Evolutionary conservation across 92 coral and sea anemone genomes (phyloP).

Genomic region (Blastomussa wellsi): DNA sequence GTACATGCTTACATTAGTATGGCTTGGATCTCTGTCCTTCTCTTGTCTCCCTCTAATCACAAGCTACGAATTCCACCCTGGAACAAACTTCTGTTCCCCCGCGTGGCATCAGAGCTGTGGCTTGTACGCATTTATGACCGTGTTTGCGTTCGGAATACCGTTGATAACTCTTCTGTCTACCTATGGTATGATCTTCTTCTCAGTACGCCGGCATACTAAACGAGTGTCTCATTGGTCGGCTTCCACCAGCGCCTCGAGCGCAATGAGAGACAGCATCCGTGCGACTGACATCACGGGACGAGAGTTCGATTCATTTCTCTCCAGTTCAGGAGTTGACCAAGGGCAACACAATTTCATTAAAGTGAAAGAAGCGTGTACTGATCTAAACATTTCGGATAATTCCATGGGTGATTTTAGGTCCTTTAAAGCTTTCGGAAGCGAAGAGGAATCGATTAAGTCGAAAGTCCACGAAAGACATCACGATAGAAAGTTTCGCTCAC

Average conservation of each 20-base stretch:
- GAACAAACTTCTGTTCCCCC: conserved; percentile 87
- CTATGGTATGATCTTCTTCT: conserved; percentile 78
- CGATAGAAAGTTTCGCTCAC: conserved; percentile 24
- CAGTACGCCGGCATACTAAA: conserved; percentile 76
- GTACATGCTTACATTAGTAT: conserved; percentile 61
- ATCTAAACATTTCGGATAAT: background rate
- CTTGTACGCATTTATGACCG: conserved; percentile 68
- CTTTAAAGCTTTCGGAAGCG: background rate
- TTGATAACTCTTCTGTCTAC: conserved; percentile 69
- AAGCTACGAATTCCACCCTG: conserved; percentile 72
- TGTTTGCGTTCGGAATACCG: conserved; percentile 77
- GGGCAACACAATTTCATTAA: background rate
- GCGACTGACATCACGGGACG: conserved; percentile 19
- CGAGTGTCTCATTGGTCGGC: conserved; percentile 68
- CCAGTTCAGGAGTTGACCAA: background rate
- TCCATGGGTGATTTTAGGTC: conserved; percentile 2
- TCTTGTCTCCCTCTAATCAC: conserved; percentile 71
- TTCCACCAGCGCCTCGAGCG: background rate
- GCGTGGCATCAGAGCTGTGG: conserved; percentile 80
- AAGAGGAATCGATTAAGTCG: background rate
- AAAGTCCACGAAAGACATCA: background rate
- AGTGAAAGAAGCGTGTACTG: background rate
- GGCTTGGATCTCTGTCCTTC: conserved; percentile 64
- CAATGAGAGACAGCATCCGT: background rate
- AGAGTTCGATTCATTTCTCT: conserved; percentile 23